phyloP scores from a whole-genome alignment of 2,113 vertebrate genomes.

The Percina caprodes region DNA sequence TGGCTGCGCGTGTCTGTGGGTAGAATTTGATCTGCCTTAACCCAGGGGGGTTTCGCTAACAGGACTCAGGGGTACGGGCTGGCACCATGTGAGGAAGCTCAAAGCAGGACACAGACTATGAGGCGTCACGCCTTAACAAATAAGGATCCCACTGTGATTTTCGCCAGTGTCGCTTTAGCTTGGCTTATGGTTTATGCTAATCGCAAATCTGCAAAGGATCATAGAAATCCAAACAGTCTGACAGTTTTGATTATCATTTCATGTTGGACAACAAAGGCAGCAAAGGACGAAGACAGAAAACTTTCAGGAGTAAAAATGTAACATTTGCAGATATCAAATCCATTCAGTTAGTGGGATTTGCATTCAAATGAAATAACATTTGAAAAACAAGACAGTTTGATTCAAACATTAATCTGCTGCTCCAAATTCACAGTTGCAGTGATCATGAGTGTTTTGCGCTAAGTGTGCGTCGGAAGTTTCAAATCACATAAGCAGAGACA shows the following conservation, averaged over 20 bases:
- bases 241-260: slow-evolving; percentile 70
- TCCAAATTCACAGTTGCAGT: slow-evolving; percentile 31
- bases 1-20: slow-evolving; percentile 32
- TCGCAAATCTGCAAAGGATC: slow-evolving; percentile 73
- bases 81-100: slow-evolving; percentile 65
- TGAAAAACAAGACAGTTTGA: slow-evolving; percentile 21
- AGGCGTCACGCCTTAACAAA: slow-evolving; percentile 74
- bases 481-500: slow-evolving; percentile 42
- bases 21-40: slow-evolving; percentile 62
- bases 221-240: slow-evolving; percentile 76
- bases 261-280: slow-evolving; percentile 72
- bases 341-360: neutral
- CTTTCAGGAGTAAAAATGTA: slow-evolving; percentile 19
- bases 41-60: slow-evolving; percentile 70
- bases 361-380: neutral
- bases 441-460: slow-evolving; percentile 11
- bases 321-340: neutral
- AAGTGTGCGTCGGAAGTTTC: slow-evolving; percentile 17
- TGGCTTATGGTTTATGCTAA: slow-evolving; percentile 77
- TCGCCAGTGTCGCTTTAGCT: slow-evolving; percentile 68
- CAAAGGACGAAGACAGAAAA: slow-evolving; percentile 63
- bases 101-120: slow-evolving; percentile 69
- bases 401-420: neutral
- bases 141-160: slow-evolving; percentile 74
- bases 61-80: slow-evolving; percentile 75